Evolutionary conservation across 2,888 invertebrate species (phyloP), one percentile per base, ranked within the genome.

Genomic region (Gymnoscelis rufifasciata): DNA sequence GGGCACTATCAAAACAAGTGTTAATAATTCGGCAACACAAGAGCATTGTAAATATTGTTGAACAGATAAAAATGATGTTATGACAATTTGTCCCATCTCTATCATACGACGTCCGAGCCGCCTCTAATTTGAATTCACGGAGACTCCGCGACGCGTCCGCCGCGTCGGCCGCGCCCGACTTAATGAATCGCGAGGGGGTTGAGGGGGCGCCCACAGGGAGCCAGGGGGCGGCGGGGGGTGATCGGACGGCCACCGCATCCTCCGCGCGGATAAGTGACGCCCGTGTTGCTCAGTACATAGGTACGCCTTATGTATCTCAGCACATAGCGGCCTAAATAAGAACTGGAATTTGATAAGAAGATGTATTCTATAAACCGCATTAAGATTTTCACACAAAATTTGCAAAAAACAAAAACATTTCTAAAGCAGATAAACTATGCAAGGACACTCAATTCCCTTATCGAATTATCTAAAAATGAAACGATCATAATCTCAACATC

Each of bases 121-220:
- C 79, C 82, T 84, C 86, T 87, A 87, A 86, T 88, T 86, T 86
- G 88, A 84, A 87, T 88, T 88, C 84, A 87, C 87, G 83, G 86
- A 87, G 86, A 83, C 88, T 84, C 83, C 86, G 88, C 83, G 87
- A 83, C 86, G 79, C 83, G 83, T 83, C 84, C 80, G 83, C 86
- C 84, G 82, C 83, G 81, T 75, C 79, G 83, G 83, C 83, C 84
- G 86, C 87, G 84, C 86, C 87, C 87, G 87, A 83, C 87, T 87
- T 88, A 88, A 88, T 87, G 87, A 88, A 83, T 78, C 79, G 78
- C 78, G 81, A 74, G 76, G 79, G 78, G 77, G 69, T 56, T 66
- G 71, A 66, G 68, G 75, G 61, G 68, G 66, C 60, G 64, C 66
- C 68, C 70, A 61, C 66, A 52, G 57, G 60, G 58, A 51, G 64